phyloP scores from a whole-genome alignment of 1,140 invertebrate species.

The Drosophila arawakana region DNA sequence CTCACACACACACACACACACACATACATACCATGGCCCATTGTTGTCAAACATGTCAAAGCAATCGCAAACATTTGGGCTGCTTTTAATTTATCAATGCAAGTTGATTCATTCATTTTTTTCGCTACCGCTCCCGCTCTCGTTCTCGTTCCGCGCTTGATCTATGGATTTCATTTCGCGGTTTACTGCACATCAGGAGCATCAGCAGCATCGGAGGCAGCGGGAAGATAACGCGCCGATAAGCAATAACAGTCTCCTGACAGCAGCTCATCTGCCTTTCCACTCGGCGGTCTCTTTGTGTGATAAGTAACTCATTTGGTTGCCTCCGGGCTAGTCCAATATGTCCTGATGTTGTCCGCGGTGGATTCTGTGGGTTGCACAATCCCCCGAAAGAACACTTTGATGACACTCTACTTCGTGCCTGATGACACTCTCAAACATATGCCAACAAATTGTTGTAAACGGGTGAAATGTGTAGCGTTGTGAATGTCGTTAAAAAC shows the following conservation, averaged over 20 bases:
- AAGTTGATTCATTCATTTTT: conserved; percentile 62
- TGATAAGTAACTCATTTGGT: conserved; percentile 70
- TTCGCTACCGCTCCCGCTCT: conserved; percentile 20
- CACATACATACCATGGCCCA: conserved; percentile 25
- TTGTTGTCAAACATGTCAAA: conserved; percentile 84
- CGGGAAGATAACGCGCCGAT: conserved; percentile 62
- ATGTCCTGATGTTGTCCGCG: conserved; percentile 33
- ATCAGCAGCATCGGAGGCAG: neutral
- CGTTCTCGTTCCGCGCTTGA: conserved; percentile 46
- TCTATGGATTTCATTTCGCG: conserved; percentile 80
- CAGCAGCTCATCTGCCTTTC: conserved; percentile 36
- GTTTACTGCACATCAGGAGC: conserved; percentile 61
- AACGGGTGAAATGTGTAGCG: conserved; percentile 4
- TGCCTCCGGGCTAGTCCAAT: conserved; percentile 32
- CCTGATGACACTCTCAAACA: conserved; percentile 47
- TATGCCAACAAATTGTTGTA: conserved; percentile 45
- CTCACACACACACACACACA: no score
- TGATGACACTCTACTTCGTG: neutral
- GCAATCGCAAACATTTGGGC: conserved; percentile 81
- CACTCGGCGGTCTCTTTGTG: conserved; percentile 30
- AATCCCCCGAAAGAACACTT: no score
- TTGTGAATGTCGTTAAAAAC: neutral
- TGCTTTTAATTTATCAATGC: conserved; percentile 80
- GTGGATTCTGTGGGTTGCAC: neutral
- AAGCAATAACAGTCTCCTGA: conserved; percentile 50